Conservation (phyloP, 2,888 invertebrate species). For the Barypeithes pellucidus region DNA sequence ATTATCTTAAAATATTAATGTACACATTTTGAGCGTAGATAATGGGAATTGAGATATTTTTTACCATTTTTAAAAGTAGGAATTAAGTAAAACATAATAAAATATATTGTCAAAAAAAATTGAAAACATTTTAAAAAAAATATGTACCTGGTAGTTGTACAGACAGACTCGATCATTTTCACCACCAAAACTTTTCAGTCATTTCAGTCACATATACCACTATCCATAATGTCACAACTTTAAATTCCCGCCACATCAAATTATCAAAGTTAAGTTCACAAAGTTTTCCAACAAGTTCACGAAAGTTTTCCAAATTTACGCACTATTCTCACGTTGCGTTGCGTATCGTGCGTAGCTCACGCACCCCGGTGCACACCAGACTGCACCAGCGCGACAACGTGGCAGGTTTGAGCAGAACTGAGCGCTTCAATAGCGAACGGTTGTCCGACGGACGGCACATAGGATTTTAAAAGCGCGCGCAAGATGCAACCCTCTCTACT, state of each 20-base stretch:
- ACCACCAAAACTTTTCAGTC: slow-evolving; percentile 34
- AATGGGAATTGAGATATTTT: too few relatives aligned
- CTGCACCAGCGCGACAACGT: slow-evolving; percentile 46
- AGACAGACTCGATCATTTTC: slow-evolving; percentile 54
- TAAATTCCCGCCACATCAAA: slow-evolving; percentile 34
- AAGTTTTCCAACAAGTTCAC: slow-evolving; percentile 36
- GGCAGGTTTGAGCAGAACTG: slow-evolving; percentile 51
- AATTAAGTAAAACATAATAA: too few relatives aligned
- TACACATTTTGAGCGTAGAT: too few relatives aligned
- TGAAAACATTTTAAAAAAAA: neutral
- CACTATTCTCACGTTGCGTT: slow-evolving; percentile 27
- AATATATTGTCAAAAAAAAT: too few relatives aligned
- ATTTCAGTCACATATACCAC: slow-evolving; percentile 39
- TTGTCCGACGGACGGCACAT: slow-evolving; percentile 50
- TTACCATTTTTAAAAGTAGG: too few relatives aligned
- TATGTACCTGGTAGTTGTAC: slow-evolving; percentile 46
- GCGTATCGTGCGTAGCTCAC: slow-evolving; percentile 35
- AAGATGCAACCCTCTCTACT: slow-evolving; percentile 56
- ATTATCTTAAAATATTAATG: too few relatives aligned
- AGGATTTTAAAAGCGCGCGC: slow-evolving; percentile 54
- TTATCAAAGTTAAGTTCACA: slow-evolving; percentile 25
- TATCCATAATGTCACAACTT: slow-evolving; percentile 48
- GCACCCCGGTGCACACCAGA: slow-evolving; percentile 38
- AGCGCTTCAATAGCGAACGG: slow-evolving; percentile 48
- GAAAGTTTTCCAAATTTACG: slow-evolving; percentile 33